Evolutionary conservation across 2,888 invertebrate genomes (phyloP).

Genomic region (Eretmocerus hayati): DNA sequence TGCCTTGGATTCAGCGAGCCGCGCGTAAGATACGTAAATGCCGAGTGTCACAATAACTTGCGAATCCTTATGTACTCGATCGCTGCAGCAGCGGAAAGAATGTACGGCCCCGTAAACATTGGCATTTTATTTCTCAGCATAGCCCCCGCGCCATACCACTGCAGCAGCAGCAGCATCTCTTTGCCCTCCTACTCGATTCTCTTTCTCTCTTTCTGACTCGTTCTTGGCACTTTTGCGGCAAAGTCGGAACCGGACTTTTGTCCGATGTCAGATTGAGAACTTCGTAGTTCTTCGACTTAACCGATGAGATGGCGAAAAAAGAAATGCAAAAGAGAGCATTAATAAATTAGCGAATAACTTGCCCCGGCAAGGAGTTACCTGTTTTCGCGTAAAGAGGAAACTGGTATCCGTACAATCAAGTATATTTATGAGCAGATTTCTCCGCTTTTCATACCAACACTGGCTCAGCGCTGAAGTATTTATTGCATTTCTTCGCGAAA

Average conservation of each 20-base stretch:
- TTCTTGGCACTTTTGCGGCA: not conserved
- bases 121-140: slow-evolving; percentile 33
- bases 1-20: slow-evolving; percentile 23
- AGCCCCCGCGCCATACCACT: slow-evolving; percentile 21
- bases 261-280: slow-evolving; percentile 16
- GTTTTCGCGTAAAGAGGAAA: slow-evolving; percentile 18
- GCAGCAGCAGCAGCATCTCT: not conserved
- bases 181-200: slow-evolving; percentile 3
- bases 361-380: slow-evolving; percentile 4
- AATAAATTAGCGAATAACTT: slow-evolving; percentile 16
- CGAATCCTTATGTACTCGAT: slow-evolving; percentile 28
- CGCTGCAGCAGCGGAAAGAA: slow-evolving; percentile 24
- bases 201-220: slow-evolving; percentile 4
- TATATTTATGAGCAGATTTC: slow-evolving; percentile 18
- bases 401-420: slow-evolving; percentile 19
- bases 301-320: not conserved
- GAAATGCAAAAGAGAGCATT: slow-evolving; percentile 2
- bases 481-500: slow-evolving; percentile 16
- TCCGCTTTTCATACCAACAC: slow-evolving; percentile 16
- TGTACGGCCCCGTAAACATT: slow-evolving; percentile 34
- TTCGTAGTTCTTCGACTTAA: slow-evolving; percentile 9
- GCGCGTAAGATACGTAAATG: slow-evolving; percentile 26
- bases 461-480: slow-evolving; percentile 12
- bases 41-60: slow-evolving; percentile 29
- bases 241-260: slow-evolving; percentile 18